phyloP scores from a whole-genome alignment of 1,140 invertebrate genomes.

The Drosophila ironensis region DNA sequence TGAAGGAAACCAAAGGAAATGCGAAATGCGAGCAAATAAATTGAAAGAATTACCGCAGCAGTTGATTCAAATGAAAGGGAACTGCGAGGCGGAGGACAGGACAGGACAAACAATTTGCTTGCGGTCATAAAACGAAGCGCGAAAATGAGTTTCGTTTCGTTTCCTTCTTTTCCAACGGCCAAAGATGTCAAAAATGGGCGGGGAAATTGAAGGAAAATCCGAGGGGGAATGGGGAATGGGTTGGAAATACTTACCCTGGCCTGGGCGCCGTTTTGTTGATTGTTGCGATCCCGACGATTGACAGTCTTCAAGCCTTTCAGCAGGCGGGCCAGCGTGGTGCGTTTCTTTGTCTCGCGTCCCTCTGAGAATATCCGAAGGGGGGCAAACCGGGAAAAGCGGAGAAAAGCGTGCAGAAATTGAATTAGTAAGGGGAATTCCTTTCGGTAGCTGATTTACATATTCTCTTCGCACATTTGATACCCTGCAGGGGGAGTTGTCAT shows the following conservation, averaged over 20 bases:
- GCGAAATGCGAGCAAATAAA: conserved; percentile 67
- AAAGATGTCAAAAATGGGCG: no score
- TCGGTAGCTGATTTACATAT: conserved; percentile 14
- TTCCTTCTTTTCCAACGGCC: no score
- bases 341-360: conserved; percentile 81
- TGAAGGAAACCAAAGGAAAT: conserved; percentile 50
- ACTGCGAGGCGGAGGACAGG: no score
- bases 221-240: neutral
- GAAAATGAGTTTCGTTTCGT: conserved; percentile 60
- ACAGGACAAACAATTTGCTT: conserved; percentile 78
- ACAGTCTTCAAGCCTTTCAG: conserved; percentile 82
- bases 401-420: conserved; percentile 22
- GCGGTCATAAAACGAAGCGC: conserved; percentile 75
- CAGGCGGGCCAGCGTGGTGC: conserved; percentile 80
- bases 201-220: no score
- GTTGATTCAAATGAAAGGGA: conserved; percentile 78
- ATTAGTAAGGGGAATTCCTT: conserved; percentile 46
- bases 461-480: neutral
- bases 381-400: neutral
- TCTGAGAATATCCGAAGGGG: conserved; percentile 42
- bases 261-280: conserved; percentile 79
- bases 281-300: conserved; percentile 82
- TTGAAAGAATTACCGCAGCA: conserved; percentile 80
- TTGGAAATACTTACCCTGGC: conserved; percentile 75
- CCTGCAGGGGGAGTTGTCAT: neutral